Conservation (phyloP, 2,113 vertebrate genomes). For the Platysteira castanea region DNA sequence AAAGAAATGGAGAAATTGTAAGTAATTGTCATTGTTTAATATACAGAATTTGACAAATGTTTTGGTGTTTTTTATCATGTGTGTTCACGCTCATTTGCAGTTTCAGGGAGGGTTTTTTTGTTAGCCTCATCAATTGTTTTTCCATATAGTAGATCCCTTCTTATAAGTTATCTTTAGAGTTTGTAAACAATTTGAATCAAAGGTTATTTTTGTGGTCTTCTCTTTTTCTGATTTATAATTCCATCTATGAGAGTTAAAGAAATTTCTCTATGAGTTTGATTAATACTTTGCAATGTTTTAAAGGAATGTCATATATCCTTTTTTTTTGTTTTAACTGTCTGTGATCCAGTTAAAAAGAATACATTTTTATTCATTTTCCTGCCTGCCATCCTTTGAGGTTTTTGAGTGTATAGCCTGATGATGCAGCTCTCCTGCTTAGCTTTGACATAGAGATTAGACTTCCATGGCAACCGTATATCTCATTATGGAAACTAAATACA, state of each 20-base stretch:
- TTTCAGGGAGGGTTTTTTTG: not conserved
- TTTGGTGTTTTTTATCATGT: not conserved
- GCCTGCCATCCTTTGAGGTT: not conserved
- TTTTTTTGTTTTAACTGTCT: not conserved
- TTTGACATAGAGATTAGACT: conserved; percentile 38
- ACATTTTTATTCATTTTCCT: not conserved
- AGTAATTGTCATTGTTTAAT: not conserved
- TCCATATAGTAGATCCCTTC: not conserved
- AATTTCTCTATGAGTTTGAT: not conserved
- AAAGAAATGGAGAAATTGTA: not conserved
- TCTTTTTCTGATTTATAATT: not conserved
- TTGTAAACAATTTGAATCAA: not conserved
- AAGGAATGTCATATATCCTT: not conserved
- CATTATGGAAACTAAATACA: conserved; percentile 27
- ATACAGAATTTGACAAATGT: not conserved
- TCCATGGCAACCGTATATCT: conserved; percentile 47
- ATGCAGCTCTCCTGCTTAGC: conserved; percentile 1
- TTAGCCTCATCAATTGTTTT: not conserved
- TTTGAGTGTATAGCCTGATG: not conserved
- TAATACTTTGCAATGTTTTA: not conserved
- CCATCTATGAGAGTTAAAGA: not conserved
- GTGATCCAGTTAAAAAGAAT: not conserved
- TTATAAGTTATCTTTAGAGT: not conserved
- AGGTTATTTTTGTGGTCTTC: not conserved
- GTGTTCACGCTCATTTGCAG: not conserved